phyloP scores from a whole-genome alignment of 1,140 invertebrate species.

The Battus philenor region DNA sequence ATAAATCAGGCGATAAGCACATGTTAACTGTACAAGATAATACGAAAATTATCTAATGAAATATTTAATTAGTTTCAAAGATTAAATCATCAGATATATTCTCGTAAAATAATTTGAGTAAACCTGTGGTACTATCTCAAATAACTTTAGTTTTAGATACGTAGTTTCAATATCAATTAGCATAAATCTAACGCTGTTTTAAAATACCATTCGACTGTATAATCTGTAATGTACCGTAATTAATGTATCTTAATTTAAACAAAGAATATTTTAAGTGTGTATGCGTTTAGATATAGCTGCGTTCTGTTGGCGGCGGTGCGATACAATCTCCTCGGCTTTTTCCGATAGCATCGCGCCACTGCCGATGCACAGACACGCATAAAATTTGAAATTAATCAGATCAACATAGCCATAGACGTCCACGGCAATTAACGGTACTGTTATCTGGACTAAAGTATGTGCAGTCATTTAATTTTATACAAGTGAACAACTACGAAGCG shows the following conservation, averaged over 20 bases:
- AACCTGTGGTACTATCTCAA: not conserved
- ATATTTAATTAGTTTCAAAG: conserved; percentile 2
- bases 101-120: not conserved
- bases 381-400: conserved; percentile 46
- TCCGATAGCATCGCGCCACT: conserved; percentile 31
- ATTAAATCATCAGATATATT: not conserved
- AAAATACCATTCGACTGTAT: conserved; percentile 8
- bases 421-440: conserved; percentile 17
- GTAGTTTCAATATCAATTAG: conserved; percentile 2
- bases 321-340: conserved; percentile 30
- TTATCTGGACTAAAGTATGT: conserved; percentile 1
- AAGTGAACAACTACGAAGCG: no score
- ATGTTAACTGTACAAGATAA: conserved; percentile 1
- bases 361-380: conserved; percentile 33
- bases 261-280: conserved; percentile 30
- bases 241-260: conserved; percentile 35
- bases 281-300: conserved; percentile 25
- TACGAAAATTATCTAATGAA: conserved; percentile 1
- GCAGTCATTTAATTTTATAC: not conserved
- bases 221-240: conserved; percentile 15
- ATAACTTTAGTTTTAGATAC: no score
- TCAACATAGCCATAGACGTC: conserved; percentile 24
- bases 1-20: not conserved
- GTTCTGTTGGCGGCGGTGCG: conserved; percentile 20
- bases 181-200: conserved; percentile 1